A percentile compares a stretch with the other conserved stretches of the same genome.
Conservation (phyloP, 1,140 invertebrate species). For the Hylaeus volcanicus region DNA sequence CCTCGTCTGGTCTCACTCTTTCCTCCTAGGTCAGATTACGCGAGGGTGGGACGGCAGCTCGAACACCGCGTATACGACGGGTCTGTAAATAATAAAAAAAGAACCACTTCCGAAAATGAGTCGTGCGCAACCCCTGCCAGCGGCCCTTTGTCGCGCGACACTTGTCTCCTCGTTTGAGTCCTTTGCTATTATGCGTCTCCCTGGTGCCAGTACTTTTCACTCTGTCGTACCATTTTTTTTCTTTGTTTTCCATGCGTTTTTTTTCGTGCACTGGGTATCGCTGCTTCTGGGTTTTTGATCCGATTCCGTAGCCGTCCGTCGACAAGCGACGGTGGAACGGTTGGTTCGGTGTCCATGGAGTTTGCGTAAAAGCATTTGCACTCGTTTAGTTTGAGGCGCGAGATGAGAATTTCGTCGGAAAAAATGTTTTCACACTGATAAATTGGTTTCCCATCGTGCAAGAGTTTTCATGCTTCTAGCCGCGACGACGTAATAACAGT, state of each 20-base stretch:
- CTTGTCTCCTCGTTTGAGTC: conserved; percentile 52
- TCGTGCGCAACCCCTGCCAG: conserved; percentile 32
- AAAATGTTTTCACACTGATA: too few relatives aligned
- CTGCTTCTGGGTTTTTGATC: conserved; percentile 22
- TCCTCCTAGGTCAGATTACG: neutral
- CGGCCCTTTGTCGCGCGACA: conserved; percentile 40
- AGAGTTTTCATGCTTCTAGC: too few relatives aligned
- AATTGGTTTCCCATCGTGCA: too few relatives aligned
- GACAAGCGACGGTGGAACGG: neutral
- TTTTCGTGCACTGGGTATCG: neutral
- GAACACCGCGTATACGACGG: conserved; percentile 3
- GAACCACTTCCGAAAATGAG: conserved; percentile 59
- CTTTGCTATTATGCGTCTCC: conserved; percentile 33
- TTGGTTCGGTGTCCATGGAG: neutral
- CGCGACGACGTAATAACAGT: too few relatives aligned
- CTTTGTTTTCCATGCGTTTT: neutral
- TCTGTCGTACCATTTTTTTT: neutral
- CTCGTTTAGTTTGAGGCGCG: too few relatives aligned
- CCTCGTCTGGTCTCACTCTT: neutral
- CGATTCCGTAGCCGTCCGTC: neutral
- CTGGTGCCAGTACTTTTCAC: neutral
- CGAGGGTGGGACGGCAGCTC: neutral
- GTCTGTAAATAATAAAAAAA: conserved; percentile 58
- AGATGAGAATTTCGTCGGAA: too few relatives aligned
- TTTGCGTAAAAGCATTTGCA: too few relatives aligned